These are phyloP conservation scores for Furcula furcula DNA, from an alignment of 2,888 invertebrate species.

Conservation along the genomic window DNA sequence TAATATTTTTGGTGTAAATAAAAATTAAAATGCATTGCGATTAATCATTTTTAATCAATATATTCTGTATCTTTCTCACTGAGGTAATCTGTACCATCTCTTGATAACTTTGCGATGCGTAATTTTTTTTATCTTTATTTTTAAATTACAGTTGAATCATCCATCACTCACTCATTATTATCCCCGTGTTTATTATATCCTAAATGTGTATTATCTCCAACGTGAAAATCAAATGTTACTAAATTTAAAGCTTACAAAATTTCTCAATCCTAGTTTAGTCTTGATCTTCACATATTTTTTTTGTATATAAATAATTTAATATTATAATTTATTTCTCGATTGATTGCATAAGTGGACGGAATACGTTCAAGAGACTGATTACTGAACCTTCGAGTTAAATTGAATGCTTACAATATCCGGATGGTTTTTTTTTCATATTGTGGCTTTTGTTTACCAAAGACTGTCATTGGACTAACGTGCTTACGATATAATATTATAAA, in stretches of 20 bases:
- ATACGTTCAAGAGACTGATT: slow-evolving; percentile 60
- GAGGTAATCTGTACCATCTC: slow-evolving; percentile 11
- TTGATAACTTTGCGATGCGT: slow-evolving; percentile 11
- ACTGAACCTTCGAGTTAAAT: slow-evolving; percentile 38
- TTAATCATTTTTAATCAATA: slow-evolving; percentile 35
- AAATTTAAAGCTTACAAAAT: slow-evolving; percentile 15
- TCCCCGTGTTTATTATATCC: slow-evolving; percentile 18
- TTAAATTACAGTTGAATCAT: slow-evolving; percentile 15
- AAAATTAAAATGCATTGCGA: slow-evolving; percentile 25
- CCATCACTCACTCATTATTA: slow-evolving; percentile 18
- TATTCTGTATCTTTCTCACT: slow-evolving; percentile 24
- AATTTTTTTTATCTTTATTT: slow-evolving; percentile 8
- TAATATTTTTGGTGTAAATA: slow-evolving; percentile 1
- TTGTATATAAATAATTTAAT: slow-evolving; percentile 40
- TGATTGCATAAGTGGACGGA: slow-evolving; percentile 42
- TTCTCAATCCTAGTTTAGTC: slow-evolving; percentile 15
- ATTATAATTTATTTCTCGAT: slow-evolving; percentile 42
- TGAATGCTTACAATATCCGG: neutral
- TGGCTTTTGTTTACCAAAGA: slow-evolving; percentile 46
- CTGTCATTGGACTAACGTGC: slow-evolving; percentile 30
- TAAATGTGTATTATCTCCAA: slow-evolving; percentile 7
- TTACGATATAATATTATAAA: too few species aligned
- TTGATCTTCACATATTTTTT: slow-evolving; percentile 25
- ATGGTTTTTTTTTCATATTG: too few species aligned
- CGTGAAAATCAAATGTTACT: slow-evolving; percentile 28